Evolutionary conservation across 2,113 vertebrate genomes (phyloP).

Genomic region (Centropristis striata): DNA sequence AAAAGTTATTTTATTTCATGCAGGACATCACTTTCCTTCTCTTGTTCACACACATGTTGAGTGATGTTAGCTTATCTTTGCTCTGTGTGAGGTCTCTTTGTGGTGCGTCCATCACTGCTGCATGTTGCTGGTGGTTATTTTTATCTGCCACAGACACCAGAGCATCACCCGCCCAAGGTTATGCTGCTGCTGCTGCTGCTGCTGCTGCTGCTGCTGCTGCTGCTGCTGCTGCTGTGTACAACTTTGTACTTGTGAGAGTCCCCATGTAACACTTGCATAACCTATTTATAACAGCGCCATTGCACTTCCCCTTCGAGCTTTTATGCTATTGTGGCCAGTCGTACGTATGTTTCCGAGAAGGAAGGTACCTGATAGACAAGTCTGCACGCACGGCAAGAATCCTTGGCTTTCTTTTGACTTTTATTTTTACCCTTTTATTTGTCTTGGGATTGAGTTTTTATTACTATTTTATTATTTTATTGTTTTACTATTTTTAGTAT

Average conservation of each 20-base stretch:
- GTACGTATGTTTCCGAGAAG: neutral
- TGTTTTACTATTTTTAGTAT: no score
- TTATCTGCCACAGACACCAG: neutral
- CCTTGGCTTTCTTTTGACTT: no score
- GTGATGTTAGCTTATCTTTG: neutral
- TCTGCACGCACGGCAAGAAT: no score
- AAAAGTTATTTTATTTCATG: neutral
- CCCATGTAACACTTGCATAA: neutral
- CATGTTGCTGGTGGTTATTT: neutral
- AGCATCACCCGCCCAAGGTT: neutral
- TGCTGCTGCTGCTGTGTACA: neutral
- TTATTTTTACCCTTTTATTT: no score
- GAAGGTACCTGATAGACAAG: constrained; percentile 13
- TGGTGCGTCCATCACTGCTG: neutral
- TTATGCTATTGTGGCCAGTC: neutral
- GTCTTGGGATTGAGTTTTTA: no score
- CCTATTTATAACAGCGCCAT: neutral
- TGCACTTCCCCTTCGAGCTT: neutral
- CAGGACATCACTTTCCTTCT: neutral
- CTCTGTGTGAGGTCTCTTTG: no score
- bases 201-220: neutral
- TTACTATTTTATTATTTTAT: no score
- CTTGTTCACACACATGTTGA: neutral
- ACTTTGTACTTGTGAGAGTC: neutral
- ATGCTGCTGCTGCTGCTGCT: neutral